phyloP scores from a whole-genome alignment of 2,888 invertebrate genomes.

The Andrena camellia region DNA sequence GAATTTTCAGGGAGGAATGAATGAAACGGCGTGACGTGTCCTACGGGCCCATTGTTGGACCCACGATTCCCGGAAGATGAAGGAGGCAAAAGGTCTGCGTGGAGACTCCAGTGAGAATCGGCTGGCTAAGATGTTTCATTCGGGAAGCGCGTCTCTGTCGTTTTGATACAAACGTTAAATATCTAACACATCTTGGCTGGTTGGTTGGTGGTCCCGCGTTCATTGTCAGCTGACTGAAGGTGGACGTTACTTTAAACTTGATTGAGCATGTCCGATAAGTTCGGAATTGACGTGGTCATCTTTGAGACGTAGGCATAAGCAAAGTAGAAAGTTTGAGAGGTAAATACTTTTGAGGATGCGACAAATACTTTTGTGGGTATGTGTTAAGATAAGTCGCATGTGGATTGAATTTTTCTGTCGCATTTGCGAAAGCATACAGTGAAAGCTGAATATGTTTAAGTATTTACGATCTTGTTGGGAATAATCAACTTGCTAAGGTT shows the following conservation, averaged over 20 bases:
- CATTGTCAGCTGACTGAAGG: background rate
- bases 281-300: background rate
- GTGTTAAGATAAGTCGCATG: too few species aligned
- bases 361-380: too few species aligned
- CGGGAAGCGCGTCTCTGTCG: background rate
- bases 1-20: conserved; percentile 13
- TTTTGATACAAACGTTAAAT: background rate
- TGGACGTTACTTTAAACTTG: background rate
- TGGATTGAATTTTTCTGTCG: too few species aligned
- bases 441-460: too few species aligned
- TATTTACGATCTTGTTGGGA: too few species aligned
- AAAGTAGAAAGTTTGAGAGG: too few species aligned
- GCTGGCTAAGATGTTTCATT: conserved; percentile 10
- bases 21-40: background rate
- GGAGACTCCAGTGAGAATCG: conserved; percentile 5
- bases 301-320: background rate
- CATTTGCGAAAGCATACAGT: too few species aligned
- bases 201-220: conserved; percentile 10
- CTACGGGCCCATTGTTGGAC: conserved; percentile 11
- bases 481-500: too few species aligned
- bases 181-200: background rate
- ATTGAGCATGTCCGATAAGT: background rate
- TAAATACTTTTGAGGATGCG: too few species aligned
- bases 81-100: background rate
- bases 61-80: background rate